Percentiles rank a stretch among this genome's conserved stretches.
phyloP scores from a whole-genome alignment of 2,888 invertebrate genomes.

The Bhutanitis thaidina region DNA sequence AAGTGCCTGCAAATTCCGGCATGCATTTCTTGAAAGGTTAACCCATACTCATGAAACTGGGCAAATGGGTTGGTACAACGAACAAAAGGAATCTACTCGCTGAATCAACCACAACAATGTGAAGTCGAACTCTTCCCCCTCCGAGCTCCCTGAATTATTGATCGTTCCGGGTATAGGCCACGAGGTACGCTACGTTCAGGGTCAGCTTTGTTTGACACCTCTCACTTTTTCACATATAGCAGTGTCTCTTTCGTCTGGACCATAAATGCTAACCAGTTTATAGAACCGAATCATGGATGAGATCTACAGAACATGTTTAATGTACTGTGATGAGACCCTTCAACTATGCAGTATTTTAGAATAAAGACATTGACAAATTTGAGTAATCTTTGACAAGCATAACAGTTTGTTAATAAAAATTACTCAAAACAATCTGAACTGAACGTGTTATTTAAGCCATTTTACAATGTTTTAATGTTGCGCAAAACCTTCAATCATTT shows the following conservation, averaged over 20 bases:
- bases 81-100: not conserved
- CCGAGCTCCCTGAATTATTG: slow-evolving; percentile 7
- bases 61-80: too few species aligned
- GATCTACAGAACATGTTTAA: too few species aligned
- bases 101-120: not conserved
- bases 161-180: slow-evolving; percentile 5
- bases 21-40: too few species aligned
- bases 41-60: too few species aligned
- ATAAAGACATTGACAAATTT: too few species aligned
- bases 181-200: slow-evolving; percentile 14
- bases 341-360: not conserved
- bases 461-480: too few species aligned
- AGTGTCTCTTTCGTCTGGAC: not conserved
- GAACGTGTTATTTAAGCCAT: too few species aligned
- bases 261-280: not conserved
- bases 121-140: not conserved
- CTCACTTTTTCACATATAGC: slow-evolving; percentile 1
- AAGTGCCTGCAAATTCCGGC: too few species aligned
- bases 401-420: too few species aligned
- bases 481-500: too few species aligned
- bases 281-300: not conserved
- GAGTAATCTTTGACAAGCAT: too few species aligned
- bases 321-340: not conserved
- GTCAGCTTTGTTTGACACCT: slow-evolving; percentile 18
- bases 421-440: too few species aligned